Base-by-base conservation (phyloP, 2,888 invertebrate genomes). In the Acronicta leporina region DNA sequence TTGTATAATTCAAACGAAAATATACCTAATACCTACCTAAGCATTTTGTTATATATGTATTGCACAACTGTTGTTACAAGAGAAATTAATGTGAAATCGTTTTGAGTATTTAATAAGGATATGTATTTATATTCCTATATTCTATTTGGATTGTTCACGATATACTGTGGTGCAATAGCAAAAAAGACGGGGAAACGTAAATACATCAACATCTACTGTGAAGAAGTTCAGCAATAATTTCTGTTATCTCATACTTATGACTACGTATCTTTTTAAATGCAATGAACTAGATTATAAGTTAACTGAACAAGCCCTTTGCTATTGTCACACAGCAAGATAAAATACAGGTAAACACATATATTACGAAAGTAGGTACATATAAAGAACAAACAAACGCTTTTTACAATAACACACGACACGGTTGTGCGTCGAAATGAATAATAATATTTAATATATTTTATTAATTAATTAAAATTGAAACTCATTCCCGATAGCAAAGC, bases 71-170 rank as follows among this genome's bases (percentile, higher is more conserved):
- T 89, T 90, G 88, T 92, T 89, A 89, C 81, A 79, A 87, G 84
- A 88, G 81, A 89, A 89, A 87, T 59, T 82, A 87, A 84, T 87
- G 87, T 91, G 91, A 90, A 91, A 86, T 88, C 83, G 87, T 84
- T 85, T 87, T 94, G 94, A 94, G 94, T 94, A 94, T 94, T 94
- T 87, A 89, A 84, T 86, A 90, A 89, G 91, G 94, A 94, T 94
- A 94, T 94, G 94, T 94, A 89, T 92, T 79, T 82, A 88, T 86
- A 88, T 88, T 87, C 87, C 91, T 92, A 92, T 86, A 84, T 85
- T 80, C 89, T 93, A 92, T 91, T 85, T 86, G 85, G 88, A 85
- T 90, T 90, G 89, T 90, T 87, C 86, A 82, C 80, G 70, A 83
- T 59, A 53, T 9, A 83, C 92, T 88, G 89, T 90, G 87, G 80